Evolutionary conservation across 1,140 invertebrate genomes (phyloP).

Genomic region (Drosophila repletoides): DNA sequence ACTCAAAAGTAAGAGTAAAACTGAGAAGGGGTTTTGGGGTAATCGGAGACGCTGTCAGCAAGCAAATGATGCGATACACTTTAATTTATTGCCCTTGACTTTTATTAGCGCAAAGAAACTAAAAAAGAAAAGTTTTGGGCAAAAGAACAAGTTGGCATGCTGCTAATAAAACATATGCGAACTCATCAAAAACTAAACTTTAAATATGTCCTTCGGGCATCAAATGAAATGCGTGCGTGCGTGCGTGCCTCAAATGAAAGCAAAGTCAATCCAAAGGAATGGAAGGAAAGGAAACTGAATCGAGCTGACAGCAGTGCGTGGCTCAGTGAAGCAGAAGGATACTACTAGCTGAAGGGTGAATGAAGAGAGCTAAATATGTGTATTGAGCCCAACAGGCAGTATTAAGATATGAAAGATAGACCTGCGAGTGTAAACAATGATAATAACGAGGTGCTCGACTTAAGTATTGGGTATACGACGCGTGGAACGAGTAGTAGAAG

Average conservation of each 20-base stretch:
- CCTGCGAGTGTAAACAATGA: neutral
- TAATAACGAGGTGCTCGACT: neutral
- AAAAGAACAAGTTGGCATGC: constrained; percentile 51
- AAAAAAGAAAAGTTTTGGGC: constrained; percentile 26
- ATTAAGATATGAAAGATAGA: neutral
- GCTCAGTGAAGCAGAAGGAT: constrained; percentile 32
- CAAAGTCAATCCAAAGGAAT: constrained; percentile 1
- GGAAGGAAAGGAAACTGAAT: constrained; percentile 19
- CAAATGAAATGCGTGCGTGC: constrained; percentile 57
- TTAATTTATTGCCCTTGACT: constrained; percentile 61
- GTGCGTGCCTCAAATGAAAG: constrained; percentile 33
- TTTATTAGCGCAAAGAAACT: constrained; percentile 50
- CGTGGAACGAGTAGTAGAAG: too few species aligned
- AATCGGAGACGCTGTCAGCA: constrained; percentile 24
- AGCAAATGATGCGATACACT: constrained; percentile 51
- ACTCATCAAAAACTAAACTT: constrained; percentile 76
- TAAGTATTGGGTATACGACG: too few species aligned
- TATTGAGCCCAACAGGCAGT: neutral
- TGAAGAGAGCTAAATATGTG: too few species aligned
- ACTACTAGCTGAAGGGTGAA: constrained; percentile 1
- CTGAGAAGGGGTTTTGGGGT: neutral
- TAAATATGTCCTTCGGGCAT: constrained; percentile 66
- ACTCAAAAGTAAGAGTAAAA: constrained; percentile 40
- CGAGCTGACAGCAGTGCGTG: constrained; percentile 34
- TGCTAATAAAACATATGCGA: constrained; percentile 76